These are phyloP conservation scores for Oriolus oriolus DNA, from an alignment of 2,113 vertebrate species.

Conservation along the genomic window DNA sequence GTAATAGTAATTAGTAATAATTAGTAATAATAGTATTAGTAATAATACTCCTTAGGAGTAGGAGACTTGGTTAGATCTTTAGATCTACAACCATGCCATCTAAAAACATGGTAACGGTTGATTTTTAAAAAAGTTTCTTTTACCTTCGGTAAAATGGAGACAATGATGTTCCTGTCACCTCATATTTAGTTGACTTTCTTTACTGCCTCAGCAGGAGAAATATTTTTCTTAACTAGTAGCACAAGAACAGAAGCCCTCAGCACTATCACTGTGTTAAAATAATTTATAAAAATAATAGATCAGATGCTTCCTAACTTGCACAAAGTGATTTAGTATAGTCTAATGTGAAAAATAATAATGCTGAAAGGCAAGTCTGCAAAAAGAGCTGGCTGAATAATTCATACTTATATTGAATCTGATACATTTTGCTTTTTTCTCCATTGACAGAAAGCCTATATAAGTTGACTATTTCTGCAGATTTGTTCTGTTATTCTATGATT, in stretches of 20 bases:
- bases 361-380: neutral
- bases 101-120: neutral
- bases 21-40: no score
- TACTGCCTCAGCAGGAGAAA: neutral
- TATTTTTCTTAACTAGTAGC: neutral
- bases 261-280: neutral
- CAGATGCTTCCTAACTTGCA: neutral
- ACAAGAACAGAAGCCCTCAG: neutral
- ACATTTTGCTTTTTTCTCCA: neutral
- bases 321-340: neutral
- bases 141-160: neutral
- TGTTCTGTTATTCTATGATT: neutral
- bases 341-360: neutral
- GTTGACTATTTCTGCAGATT: neutral
- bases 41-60: no score
- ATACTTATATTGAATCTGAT: slow-evolving; percentile 8
- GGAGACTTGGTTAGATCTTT: neutral
- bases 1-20: no score
- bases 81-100: neutral
- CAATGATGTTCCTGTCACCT: neutral
- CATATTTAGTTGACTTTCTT: neutral
- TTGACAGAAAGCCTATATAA: slow-evolving; percentile 11
- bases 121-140: neutral
- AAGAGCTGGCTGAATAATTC: slow-evolving; percentile 33
- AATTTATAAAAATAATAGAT: slow-evolving; percentile 1